Evolutionary conservation across 2,797 vertebrate species (phyloP), one percentile per base, ranked within the genome.

Genomic region (Aulostomus chinensis): DNA sequence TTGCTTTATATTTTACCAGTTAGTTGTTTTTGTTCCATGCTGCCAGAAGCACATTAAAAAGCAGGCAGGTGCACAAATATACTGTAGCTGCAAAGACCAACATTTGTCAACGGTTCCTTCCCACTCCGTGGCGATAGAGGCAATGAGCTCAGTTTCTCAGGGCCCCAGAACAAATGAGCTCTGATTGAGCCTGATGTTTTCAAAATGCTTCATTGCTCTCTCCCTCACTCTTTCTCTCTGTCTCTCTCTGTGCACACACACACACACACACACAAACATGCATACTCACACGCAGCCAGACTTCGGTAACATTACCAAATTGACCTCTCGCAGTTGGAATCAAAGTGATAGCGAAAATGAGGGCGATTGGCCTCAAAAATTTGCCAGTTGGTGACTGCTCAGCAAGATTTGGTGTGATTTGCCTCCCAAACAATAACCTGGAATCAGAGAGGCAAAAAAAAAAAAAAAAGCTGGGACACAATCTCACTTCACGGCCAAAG

Each of bases 171-270:
- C 83, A 89, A 88, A 88, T 84, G 80, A 81, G 64, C 51, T 16
- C 83, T 88, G 86, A 88, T 89, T 89, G 83, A 78, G 68, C 65
- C 63, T 74, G 83, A 81, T 86, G 83, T 85, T 81, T 82, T 69
- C 52, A 77, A 75, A 83, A 71, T 76, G 73, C 68, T 80, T 73
- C 74, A 59, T 34, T 36, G 51, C 28, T 33, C 56, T 56, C 17
- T 61, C 24, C 47, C 33, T 31, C 35, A 37, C 13, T 20, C 17
- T 61, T 28, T 50, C 33, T 31, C 35, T 41, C 13, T 20, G 20
- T 8, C 34, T 9, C 18, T 25, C 15, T n/a, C 1, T 12, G 2
- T 4, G 10, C 13, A 11, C 4, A n/a, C 25, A 16, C 21, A 31
- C 9, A 9, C 26, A 31, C 13, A 28, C 20, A 15, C 13, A 30